Evolutionary conservation across 2,797 vertebrate genomes (phyloP).

Genomic region (Silurus lanzhouensis): DNA sequence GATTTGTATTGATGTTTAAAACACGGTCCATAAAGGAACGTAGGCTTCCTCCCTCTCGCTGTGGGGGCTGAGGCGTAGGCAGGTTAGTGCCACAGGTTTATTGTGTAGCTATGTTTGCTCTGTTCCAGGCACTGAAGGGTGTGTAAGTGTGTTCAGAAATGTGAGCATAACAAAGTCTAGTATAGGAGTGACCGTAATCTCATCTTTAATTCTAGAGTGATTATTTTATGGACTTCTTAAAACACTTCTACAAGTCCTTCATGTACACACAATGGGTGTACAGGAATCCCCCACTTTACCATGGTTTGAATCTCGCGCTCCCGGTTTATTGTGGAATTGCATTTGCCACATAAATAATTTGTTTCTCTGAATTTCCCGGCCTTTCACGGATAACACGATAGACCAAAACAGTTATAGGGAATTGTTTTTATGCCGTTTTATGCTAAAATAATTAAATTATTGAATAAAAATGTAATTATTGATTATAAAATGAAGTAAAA

Average conservation of each 20-base stretch:
- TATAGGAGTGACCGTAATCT: background rate
- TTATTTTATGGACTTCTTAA: background rate
- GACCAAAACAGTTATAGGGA: too few species aligned
- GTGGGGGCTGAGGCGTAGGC: constrained; percentile 53
- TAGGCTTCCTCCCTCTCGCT: constrained; percentile 45
- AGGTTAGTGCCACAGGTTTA: constrained; percentile 47
- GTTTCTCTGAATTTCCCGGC: too few species aligned
- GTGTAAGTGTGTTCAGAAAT: constrained; percentile 38
- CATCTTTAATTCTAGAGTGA: background rate
- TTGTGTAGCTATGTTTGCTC: constrained; percentile 40
- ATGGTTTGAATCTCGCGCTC: too few species aligned
- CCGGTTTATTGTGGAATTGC: too few species aligned
- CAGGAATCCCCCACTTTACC: too few species aligned
- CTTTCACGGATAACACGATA: too few species aligned
- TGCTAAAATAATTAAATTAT: too few species aligned
- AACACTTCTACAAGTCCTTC: background rate
- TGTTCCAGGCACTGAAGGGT: constrained; percentile 48
- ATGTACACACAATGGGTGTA: background rate
- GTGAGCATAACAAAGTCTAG: background rate
- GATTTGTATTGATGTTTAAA: constrained; percentile 41
- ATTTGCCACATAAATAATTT: too few species aligned
- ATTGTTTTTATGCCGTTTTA: too few species aligned
- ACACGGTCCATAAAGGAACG: constrained; percentile 35
- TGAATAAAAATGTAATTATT: too few species aligned
- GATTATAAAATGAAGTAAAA: too few species aligned